Percentiles rank a stretch among this genome's conserved stretches.
phyloP scores from a whole-genome alignment of 2,888 invertebrate species.

The Allacma fusca region DNA sequence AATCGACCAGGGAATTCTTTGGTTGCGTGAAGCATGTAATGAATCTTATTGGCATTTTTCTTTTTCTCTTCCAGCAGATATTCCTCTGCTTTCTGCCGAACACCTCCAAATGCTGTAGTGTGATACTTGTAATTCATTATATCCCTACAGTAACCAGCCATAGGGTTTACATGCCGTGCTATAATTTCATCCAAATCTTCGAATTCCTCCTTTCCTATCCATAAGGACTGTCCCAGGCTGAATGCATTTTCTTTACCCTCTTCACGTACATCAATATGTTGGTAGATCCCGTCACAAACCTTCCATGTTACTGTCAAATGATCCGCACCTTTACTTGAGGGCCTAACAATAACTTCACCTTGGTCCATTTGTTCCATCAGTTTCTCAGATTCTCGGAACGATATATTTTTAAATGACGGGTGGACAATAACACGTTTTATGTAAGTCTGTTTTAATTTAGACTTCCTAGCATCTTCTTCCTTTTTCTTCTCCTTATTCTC shows the following conservation, averaged over 20 bases:
- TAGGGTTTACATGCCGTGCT: constrained; percentile 93
- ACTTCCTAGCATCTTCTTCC: constrained; percentile 83
- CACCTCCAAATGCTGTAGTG: constrained; percentile 77
- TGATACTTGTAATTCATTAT: constrained; percentile 91
- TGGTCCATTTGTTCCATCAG: constrained; percentile 91
- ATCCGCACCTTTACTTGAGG: constrained; percentile 95
- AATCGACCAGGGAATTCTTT: constrained; percentile 91
- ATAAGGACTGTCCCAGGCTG: constrained; percentile 85
- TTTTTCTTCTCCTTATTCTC: constrained; percentile 81
- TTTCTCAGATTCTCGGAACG: constrained; percentile 89
- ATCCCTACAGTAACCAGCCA: constrained; percentile 93
- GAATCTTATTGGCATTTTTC: constrained; percentile 86
- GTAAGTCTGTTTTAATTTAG: constrained; percentile 83
- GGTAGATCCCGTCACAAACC: constrained; percentile 90
- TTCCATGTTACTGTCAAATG: constrained; percentile 99
- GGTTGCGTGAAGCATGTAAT: constrained; percentile 84
- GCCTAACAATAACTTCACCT: constrained; percentile 95
- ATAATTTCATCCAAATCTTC: constrained; percentile 99
- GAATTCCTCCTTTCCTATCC: constrained; percentile 88
- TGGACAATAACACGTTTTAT: constrained; percentile 94
- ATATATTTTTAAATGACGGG: constrained; percentile 96
- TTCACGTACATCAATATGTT: constrained; percentile 95
- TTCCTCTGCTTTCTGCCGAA: constrained; percentile 88
- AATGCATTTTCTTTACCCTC: constrained; percentile 97
- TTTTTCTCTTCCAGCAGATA: constrained; percentile 86